These are phyloP conservation scores for Artemia franciscana DNA, from an alignment of 1,140 invertebrate genomes.

Conservation along the genomic window DNA sequence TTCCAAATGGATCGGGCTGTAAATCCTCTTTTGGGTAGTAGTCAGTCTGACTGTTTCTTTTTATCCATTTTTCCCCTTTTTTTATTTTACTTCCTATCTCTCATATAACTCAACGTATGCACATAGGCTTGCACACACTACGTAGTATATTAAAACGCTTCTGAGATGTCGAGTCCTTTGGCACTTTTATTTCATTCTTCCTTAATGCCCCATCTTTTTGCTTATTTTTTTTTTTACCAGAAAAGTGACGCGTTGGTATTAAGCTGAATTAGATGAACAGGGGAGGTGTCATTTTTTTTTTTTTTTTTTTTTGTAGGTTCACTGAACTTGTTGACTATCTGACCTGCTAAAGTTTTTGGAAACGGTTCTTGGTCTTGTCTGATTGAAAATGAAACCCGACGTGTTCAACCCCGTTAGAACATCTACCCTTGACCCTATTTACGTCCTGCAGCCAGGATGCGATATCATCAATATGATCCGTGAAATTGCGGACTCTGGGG, in stretches of 20 bases:
- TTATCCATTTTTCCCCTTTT: too few relatives aligned
- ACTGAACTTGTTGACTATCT: conserved; percentile 5
- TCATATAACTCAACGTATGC: too few relatives aligned
- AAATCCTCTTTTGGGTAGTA: too few relatives aligned
- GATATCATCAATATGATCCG: conserved; percentile 28
- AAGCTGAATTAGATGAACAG: background rate
- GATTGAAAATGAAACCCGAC: background rate
- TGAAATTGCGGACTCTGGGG: conserved; percentile 25
- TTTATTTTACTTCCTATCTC: too few relatives aligned
- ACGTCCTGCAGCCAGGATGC: conserved; percentile 32
- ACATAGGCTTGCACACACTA: too few relatives aligned
- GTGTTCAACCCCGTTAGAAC: conserved; percentile 3
- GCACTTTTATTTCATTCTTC: background rate
- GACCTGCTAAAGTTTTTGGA: conserved; percentile 4
- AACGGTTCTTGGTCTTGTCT: conserved; percentile 6
- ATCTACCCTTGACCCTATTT: conserved; percentile 30
- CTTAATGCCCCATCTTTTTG: background rate
- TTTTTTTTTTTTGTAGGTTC: conserved; percentile 6
- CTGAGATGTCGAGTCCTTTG: too few relatives aligned
- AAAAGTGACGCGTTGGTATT: background rate
- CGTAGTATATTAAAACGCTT: too few relatives aligned
- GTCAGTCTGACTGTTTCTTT: too few relatives aligned
- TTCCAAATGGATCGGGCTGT: too few relatives aligned
- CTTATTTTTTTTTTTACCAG: background rate
- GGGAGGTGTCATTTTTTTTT: conserved; percentile 1